Percentiles rank a stretch among this genome's conserved stretches.
Conservation (phyloP, 2,888 invertebrate species). For the Melinaea menophilus region DNA sequence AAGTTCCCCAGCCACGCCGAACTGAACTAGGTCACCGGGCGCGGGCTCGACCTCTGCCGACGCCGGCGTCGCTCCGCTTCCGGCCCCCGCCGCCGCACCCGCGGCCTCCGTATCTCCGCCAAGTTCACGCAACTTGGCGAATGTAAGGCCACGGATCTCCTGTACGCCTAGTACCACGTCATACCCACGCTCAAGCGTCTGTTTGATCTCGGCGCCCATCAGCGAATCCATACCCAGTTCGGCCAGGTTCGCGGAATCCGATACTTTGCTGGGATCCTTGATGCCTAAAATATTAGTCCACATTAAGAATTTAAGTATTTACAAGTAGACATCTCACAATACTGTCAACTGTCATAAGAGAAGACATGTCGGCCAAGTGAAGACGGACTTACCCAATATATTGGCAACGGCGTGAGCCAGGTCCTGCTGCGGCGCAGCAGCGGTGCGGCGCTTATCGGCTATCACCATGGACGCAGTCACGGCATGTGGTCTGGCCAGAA, state of each 20-base stretch:
- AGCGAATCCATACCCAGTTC: conserved; percentile 99
- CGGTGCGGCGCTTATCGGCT: conserved; percentile 87
- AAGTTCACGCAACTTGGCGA: conserved; percentile 83
- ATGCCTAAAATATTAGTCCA: conserved; percentile 76
- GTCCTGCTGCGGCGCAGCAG: conserved; percentile 71
- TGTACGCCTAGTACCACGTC: conserved; percentile 94
- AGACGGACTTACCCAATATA: conserved; percentile 81
- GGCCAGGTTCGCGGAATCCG: conserved; percentile 87
- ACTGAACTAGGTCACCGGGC: conserved; percentile 68
- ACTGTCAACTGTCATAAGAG: not conserved
- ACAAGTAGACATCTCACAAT: no score
- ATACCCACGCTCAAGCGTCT: conserved; percentile 94
- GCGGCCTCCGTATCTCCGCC: conserved; percentile 48
- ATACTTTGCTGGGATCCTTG: conserved; percentile 88
- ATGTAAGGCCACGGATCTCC: conserved; percentile 91
- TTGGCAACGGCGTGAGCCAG: conserved; percentile 90
- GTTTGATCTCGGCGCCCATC: conserved; percentile 99
- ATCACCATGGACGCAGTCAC: conserved; percentile 90
- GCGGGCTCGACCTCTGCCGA: conserved; percentile 51
- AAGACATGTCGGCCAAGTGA: not conserved
- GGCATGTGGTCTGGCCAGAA: conserved; percentile 93
- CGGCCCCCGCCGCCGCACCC: conserved; percentile 22
- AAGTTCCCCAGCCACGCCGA: conserved; percentile 76
- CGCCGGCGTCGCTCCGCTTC: conserved; percentile 30
- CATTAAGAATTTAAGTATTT: not conserved